Evolutionary conservation across 2,113 vertebrate genomes (phyloP).

Genomic region (Brachirus orientalis): DNA sequence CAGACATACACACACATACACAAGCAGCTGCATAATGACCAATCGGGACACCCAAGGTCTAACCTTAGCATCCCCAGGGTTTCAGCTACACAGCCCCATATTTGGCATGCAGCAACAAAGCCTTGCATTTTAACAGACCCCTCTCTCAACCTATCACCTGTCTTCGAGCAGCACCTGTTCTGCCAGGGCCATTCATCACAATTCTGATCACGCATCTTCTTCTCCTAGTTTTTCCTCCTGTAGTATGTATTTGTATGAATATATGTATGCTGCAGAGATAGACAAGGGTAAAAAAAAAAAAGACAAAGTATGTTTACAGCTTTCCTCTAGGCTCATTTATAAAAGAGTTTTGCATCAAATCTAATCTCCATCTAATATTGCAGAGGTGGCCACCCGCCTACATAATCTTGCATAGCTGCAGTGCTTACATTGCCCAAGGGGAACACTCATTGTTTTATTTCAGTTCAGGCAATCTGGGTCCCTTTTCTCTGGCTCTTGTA

Average conservation of each 20-base stretch:
- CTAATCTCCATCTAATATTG: conserved; percentile 75
- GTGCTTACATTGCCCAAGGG: conserved; percentile 58
- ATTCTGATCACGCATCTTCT: conserved; percentile 64
- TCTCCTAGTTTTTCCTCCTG: conserved; percentile 37
- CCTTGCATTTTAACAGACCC: conserved; percentile 48
- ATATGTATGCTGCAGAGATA: conserved; percentile 35
- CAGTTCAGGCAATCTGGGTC: conserved; percentile 59
- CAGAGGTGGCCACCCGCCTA: conserved; percentile 51
- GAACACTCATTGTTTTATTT: conserved; percentile 73
- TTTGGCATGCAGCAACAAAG: conserved; percentile 69
- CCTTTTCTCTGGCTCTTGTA: conserved; percentile 41
- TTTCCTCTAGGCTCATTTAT: conserved; percentile 69
- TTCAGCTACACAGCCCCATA: conserved; percentile 32
- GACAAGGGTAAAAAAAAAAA: conserved; percentile 8
- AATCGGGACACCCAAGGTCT: conserved; percentile 58
- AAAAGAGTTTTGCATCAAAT: conserved; percentile 67
- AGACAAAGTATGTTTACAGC: conserved; percentile 69
- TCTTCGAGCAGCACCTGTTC: conserved; percentile 64
- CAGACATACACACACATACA: conserved; percentile 12
- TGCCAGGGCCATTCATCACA: conserved; percentile 59
- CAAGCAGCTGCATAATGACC: conserved; percentile 58
- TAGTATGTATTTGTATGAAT: conserved; percentile 45
- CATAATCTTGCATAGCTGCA: conserved; percentile 59
- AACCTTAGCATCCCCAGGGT: conserved; percentile 58
- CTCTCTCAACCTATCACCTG: conserved; percentile 63